Conservation (phyloP, 2,113 vertebrate genomes). For the Campylomormyrus numenius region DNA sequence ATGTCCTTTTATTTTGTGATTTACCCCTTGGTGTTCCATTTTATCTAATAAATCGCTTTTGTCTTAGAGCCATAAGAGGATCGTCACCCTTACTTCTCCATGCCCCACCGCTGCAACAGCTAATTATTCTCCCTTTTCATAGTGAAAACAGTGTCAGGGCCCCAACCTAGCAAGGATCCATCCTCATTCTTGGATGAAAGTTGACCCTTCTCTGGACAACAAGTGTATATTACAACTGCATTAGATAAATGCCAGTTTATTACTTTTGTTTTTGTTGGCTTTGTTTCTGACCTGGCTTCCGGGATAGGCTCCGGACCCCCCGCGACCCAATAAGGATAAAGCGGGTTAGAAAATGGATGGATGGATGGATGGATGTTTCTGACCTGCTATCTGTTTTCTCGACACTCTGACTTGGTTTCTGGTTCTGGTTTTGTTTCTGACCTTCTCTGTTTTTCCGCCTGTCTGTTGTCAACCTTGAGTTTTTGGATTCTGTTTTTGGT, state of each 20-base stretch:
- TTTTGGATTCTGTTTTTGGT: background rate
- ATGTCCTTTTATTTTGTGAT: too few relatives aligned
- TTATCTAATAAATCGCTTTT: too few relatives aligned
- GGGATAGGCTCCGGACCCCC: too few relatives aligned
- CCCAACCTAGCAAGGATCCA: background rate
- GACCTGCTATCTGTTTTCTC: background rate
- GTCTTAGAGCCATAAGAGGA: too few relatives aligned
- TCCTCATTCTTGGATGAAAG: background rate
- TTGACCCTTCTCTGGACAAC: background rate
- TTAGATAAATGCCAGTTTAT: background rate
- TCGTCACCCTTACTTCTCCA: too few relatives aligned
- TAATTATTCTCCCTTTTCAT: background rate
- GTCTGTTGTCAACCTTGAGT: background rate
- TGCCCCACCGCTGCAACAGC: too few relatives aligned
- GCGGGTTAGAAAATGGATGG: too few relatives aligned
- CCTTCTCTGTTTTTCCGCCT: background rate
- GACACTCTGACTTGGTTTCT: background rate
- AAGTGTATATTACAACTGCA: background rate
- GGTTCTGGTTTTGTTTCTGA: background rate
- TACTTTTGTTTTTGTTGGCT: too few relatives aligned
- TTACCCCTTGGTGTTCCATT: too few relatives aligned
- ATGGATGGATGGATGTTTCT: background rate
- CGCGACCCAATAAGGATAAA: too few relatives aligned
- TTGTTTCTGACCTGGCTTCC: too few relatives aligned
- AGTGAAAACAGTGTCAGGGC: too few relatives aligned